Evolutionary conservation across 2,113 vertebrate genomes (phyloP).

Genomic region (Etia nguti): DNA sequence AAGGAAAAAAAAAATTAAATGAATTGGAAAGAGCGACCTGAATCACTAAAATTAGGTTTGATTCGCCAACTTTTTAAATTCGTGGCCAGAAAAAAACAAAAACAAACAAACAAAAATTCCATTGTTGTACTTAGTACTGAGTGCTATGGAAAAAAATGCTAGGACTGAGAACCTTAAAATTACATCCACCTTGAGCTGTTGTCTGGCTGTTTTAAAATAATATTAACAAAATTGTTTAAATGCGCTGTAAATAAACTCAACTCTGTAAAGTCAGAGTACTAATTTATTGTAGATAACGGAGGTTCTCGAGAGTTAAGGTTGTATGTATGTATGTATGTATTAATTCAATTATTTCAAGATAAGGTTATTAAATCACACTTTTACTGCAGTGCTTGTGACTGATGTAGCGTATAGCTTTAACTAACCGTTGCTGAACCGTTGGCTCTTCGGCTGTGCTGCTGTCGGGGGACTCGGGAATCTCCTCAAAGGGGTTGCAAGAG

Average conservation of each 20-base stretch:
- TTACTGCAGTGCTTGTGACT: neutral
- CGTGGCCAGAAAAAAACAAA: neutral
- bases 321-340: neutral
- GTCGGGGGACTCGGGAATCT: neutral
- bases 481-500: conserved; percentile 62
- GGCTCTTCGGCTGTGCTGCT: conserved; percentile 57
- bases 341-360: neutral
- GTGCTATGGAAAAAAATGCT: neutral
- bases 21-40: neutral
- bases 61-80: neutral
- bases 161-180: neutral
- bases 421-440: conserved; percentile 83
- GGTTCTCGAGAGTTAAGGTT: neutral
- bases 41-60: neutral
- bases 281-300: too few relatives aligned
- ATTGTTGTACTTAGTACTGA: neutral
- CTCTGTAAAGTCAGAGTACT: neutral
- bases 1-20: neutral
- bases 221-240: neutral
- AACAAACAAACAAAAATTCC: neutral
- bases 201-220: neutral
- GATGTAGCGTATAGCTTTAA: neutral
- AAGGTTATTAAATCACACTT: neutral
- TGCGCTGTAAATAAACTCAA: neutral
- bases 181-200: neutral